Evolutionary conservation across 2,113 vertebrate genomes (phyloP).

Genomic region (Aphyosemion australe): DNA sequence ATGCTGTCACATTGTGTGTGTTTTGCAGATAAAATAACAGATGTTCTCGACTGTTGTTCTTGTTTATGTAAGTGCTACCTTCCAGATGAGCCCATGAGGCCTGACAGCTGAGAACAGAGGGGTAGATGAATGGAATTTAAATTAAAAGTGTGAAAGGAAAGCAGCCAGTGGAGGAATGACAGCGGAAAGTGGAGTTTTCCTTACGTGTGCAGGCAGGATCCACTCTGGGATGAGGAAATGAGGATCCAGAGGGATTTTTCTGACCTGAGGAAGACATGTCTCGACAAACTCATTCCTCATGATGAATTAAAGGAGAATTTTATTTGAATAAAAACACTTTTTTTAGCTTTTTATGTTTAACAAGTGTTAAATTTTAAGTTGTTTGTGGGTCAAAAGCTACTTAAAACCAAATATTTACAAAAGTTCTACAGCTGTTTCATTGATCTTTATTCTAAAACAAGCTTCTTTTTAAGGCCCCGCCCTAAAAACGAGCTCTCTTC

Average conservation of each 20-base stretch:
- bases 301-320: not conserved
- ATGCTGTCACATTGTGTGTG: not conserved
- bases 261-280: constrained; percentile 38
- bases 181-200: constrained; percentile 31
- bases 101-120: constrained; percentile 27
- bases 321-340: too few species aligned
- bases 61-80: constrained; percentile 22
- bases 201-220: constrained; percentile 55
- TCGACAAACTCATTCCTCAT: constrained; percentile 30
- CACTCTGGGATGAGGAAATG: constrained; percentile 1
- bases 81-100: constrained; percentile 26
- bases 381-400: too few species aligned
- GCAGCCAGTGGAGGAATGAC: constrained; percentile 2
- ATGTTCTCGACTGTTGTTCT: constrained; percentile 4
- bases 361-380: too few species aligned
- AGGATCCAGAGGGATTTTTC: constrained; percentile 28
- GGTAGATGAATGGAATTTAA: constrained; percentile 52
- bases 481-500: not conserved
- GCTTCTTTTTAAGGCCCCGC: too few species aligned
- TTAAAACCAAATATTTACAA: too few species aligned
- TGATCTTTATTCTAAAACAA: too few species aligned
- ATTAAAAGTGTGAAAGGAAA: constrained; percentile 3
- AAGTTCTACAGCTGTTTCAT: too few species aligned
- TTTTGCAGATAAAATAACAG: constrained; percentile 11
- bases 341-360: too few species aligned